Evolutionary conservation across 2,888 invertebrate species (phyloP).

Genomic region (Cephus pygmeus): DNA sequence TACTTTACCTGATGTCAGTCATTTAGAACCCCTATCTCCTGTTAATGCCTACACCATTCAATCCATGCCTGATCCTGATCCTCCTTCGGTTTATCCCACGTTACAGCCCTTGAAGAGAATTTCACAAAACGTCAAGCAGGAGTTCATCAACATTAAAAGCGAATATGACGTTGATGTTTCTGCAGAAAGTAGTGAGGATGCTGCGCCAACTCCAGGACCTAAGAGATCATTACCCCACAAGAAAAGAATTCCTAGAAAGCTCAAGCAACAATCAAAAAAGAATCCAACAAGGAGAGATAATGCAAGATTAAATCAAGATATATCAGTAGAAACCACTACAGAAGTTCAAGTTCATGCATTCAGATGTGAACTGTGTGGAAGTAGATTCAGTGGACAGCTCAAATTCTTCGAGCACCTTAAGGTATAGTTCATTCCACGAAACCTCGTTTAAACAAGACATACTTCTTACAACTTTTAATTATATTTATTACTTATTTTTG

Average conservation of each 20-base stretch:
- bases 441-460: background rate
- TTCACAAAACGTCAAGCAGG: slow-evolving; percentile 55
- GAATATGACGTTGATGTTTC: slow-evolving; percentile 65
- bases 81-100: slow-evolving; percentile 52
- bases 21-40: slow-evolving; percentile 52
- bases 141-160: slow-evolving; percentile 61
- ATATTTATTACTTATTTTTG: background rate
- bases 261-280: slow-evolving; percentile 68
- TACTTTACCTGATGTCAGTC: slow-evolving; percentile 53
- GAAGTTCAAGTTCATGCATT: slow-evolving; percentile 69
- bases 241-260: slow-evolving; percentile 83
- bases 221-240: slow-evolving; percentile 86
- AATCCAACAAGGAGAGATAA: slow-evolving; percentile 47
- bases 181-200: slow-evolving; percentile 66
- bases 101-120: slow-evolving; percentile 55
- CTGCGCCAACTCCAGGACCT: slow-evolving; percentile 59
- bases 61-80: slow-evolving; percentile 52
- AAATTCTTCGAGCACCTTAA: slow-evolving; percentile 89
- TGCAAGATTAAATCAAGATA: slow-evolving; percentile 38
- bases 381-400: slow-evolving; percentile 79
- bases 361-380: slow-evolving; percentile 84
- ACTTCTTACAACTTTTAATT: background rate
- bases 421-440: slow-evolving; percentile 66
- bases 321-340: slow-evolving; percentile 34
- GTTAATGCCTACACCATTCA: slow-evolving; percentile 60